A percentile compares a stretch with the other conserved stretches of the same genome.
Evolutionary conservation across 2,113 vertebrate species (phyloP).

Genomic region (Naja naja): DNA sequence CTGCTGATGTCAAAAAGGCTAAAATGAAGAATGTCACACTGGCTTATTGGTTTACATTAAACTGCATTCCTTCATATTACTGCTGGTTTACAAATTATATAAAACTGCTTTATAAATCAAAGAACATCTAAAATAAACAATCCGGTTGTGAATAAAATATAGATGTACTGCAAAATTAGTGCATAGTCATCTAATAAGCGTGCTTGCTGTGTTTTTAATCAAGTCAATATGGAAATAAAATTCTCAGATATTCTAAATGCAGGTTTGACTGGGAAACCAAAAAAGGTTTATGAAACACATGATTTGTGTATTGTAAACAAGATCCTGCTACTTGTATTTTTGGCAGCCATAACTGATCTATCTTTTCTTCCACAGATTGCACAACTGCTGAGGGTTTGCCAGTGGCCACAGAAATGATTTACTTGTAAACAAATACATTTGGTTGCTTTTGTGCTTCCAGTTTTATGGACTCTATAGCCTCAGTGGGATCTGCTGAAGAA

Average conservation of each 20-base stretch:
- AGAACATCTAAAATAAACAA: constrained; percentile 40
- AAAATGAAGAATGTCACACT: constrained; percentile 2
- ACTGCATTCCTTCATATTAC: neutral
- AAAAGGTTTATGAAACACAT: neutral
- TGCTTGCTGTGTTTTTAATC: constrained; percentile 61
- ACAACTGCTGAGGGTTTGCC: neutral
- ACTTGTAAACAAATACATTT: neutral
- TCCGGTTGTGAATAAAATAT: constrained; percentile 55
- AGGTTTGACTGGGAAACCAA: neutral
- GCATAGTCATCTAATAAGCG: constrained; percentile 52
- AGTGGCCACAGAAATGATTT: constrained; percentile 15
- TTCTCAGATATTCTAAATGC: constrained; percentile 40
- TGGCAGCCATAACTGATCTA: neutral
- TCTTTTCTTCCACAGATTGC: constrained; percentile 16
- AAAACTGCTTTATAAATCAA: constrained; percentile 48
- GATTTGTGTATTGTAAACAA: constrained; percentile 16
- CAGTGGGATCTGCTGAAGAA: neutral
- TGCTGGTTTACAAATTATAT: constrained; percentile 31
- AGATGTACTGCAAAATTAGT: constrained; percentile 52
- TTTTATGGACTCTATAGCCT: neutral
- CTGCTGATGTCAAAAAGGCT: neutral
- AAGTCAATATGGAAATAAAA: constrained; percentile 66
- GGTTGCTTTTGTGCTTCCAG: constrained; percentile 28
- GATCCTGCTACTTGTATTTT: neutral
- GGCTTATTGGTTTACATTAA: neutral